Percentiles rank a stretch among this genome's conserved stretches.
These are phyloP conservation scores for Daboia siamensis DNA, from an alignment of 2,113 vertebrate genomes.

Conservation along the genomic window DNA sequence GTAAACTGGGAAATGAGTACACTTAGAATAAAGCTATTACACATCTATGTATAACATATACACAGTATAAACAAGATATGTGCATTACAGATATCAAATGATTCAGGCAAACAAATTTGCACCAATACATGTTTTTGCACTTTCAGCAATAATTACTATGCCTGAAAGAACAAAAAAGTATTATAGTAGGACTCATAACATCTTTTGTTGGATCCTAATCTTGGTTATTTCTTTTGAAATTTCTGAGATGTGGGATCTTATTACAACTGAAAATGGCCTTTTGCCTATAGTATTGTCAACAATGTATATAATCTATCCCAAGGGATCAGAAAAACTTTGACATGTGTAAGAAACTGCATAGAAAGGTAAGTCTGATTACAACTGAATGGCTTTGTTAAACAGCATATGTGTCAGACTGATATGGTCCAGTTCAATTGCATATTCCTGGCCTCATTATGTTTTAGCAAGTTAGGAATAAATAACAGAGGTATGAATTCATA, in stretches of 20 bases:
- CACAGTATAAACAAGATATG: neutral
- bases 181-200: neutral
- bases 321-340: neutral
- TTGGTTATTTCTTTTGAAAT: neutral
- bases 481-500: neutral
- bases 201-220: neutral
- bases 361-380: neutral
- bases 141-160: neutral
- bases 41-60: neutral
- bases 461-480: neutral
- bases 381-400: neutral
- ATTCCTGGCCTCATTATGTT: neutral
- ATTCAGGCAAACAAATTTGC: neutral
- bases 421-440: neutral
- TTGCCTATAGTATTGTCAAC: neutral
- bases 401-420: neutral
- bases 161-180: neutral
- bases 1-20: neutral
- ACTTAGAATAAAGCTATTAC: neutral
- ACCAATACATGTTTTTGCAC: neutral
- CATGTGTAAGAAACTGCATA: neutral
- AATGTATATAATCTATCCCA: neutral
- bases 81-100: neutral
- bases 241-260: neutral
- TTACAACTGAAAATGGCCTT: neutral